phyloP scores from a whole-genome alignment of 2,888 invertebrate species.

The Aelia acuminata region DNA sequence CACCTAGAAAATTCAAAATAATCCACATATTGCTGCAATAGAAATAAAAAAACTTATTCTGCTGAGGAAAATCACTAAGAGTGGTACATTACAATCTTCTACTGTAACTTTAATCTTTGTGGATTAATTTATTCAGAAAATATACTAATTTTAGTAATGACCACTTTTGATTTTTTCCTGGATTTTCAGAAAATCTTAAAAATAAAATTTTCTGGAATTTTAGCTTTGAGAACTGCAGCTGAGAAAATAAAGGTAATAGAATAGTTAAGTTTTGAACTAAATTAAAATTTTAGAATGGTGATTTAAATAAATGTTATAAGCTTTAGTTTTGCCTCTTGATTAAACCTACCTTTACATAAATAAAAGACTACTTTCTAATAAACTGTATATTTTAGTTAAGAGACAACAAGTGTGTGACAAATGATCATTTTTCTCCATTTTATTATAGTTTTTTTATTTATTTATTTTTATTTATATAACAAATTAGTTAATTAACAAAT shows the following conservation, averaged over 20 bases:
- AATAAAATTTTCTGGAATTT: too few relatives aligned
- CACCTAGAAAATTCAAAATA: too few relatives aligned
- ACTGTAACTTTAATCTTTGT: too few relatives aligned
- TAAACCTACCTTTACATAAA: conserved; percentile 44
- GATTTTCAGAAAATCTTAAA: too few relatives aligned
- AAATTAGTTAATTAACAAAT: conserved; percentile 56
- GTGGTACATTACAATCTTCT: too few relatives aligned
- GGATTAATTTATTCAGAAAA: too few relatives aligned
- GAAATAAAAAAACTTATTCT: too few relatives aligned
- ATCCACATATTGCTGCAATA: too few relatives aligned
- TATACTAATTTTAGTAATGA: too few relatives aligned
- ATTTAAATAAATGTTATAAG: background rate
- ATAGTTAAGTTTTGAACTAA: background rate
- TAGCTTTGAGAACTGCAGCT: too few relatives aligned
- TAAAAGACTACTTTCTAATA: conserved; percentile 56
- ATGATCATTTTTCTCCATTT: conserved; percentile 33
- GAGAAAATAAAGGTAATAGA: background rate
- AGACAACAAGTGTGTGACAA: conserved; percentile 51
- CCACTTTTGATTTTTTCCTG: too few relatives aligned
- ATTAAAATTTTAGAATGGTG: background rate
- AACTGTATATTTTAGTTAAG: conserved; percentile 59
- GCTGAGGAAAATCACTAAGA: too few relatives aligned
- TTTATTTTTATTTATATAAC: conserved; percentile 47
- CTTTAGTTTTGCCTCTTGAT: background rate
- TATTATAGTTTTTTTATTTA: conserved; percentile 17